Base-by-base conservation (phyloP, 2,888 invertebrate genomes). In the Drosophila demipolita region DNA sequence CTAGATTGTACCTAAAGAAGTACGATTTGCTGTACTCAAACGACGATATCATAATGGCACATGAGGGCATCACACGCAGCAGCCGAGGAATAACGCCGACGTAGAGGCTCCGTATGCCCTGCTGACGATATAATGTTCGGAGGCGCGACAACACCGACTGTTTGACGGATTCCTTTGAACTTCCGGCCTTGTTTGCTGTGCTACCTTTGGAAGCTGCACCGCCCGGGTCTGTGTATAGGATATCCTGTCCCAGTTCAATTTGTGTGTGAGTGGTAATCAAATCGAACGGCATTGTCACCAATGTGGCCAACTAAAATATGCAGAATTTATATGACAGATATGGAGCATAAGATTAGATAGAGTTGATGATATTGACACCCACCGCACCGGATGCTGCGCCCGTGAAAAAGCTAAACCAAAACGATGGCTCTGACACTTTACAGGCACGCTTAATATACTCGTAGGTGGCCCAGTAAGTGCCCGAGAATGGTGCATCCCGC, bases 401-500 rank as follows among this genome's bases (percentile, higher is more conserved):
- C 1, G 90, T 59, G 7, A 78, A 7, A 53, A 87, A 87, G 42
- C 86, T 87, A 12, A 81, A 89, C 48, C 73, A 55, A 8, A 89
- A 68, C 3, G 81, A 60, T 7, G 86, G 86, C 45, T 89, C 83
- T 7, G 71, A 61, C 0, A 85, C 94, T 50, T 94, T 93, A 72
- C 94, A 95, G 38, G 93, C 83, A 59, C 93, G 93, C 91, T 97
- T 97, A 52, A 96, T 94, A 49, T 94, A 93, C 93, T 97, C 97
- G 92, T 97, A 97, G 89, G 94, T 95, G 36, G 96, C 95, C 99
- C 99, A 99, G 93, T 99, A 99, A 82, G 99, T 95, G 53, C 96
- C 98, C 57, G 83, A 87, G 23, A 87, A 84, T 11, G 86, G 87
- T 1, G 87, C 89, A 68, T 87, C 87, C 1, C 87, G 77, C 85